Conservation (phyloP, 1,140 invertebrate genomes). For the Tetraneura akinire region DNA sequence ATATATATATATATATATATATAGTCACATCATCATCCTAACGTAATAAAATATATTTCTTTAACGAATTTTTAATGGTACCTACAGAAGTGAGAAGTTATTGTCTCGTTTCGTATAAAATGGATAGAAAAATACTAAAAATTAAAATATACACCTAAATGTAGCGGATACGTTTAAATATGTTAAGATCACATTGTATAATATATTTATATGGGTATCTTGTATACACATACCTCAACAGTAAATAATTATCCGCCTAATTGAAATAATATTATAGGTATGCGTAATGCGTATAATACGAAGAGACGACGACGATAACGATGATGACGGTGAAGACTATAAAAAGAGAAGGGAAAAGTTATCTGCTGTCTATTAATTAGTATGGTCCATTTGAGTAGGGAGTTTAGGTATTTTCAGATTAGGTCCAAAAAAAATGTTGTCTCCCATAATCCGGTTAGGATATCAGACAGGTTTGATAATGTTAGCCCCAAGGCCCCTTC, state of each 20-base stretch:
- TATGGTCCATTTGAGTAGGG: not conserved
- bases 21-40: too few relatives aligned
- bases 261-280: not conserved
- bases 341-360: not conserved
- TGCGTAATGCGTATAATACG: not conserved
- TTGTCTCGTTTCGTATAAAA: too few relatives aligned
- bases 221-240: not conserved
- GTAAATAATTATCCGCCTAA: not conserved
- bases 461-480: conserved; percentile 50
- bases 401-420: conserved; percentile 41
- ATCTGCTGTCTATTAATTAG: conserved; percentile 37
- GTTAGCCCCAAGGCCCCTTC: conserved; percentile 41
- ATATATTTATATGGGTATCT: not conserved
- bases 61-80: too few relatives aligned
- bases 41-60: too few relatives aligned
- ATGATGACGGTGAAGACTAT: not conserved
- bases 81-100: too few relatives aligned
- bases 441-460: conserved; percentile 50
- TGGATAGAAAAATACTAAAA: too few relatives aligned
- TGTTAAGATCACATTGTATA: not conserved
- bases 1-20: not conserved
- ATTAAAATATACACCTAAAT: too few relatives aligned
- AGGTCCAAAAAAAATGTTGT: conserved; percentile 43
- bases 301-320: not conserved
- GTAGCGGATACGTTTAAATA: not conserved